phyloP scores from a whole-genome alignment of 53 echinoderm and acorn worm species.

The Luidia sarsii region DNA sequence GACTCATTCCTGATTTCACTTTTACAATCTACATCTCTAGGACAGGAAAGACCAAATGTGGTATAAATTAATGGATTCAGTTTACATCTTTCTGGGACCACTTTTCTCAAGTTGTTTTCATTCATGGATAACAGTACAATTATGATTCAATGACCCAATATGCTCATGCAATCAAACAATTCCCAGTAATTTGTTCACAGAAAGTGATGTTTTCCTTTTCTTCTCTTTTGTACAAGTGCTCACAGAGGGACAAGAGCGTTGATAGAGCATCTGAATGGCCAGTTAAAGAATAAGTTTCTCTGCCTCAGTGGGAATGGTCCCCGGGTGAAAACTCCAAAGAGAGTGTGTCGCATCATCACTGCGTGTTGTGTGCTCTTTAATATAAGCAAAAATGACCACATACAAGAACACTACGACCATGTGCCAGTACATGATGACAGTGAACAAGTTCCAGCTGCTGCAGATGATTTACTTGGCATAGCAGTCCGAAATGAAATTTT shows the following conservation, averaged over 20 bases:
- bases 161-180: too few relatives aligned
- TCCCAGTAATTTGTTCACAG: neutral
- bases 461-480: slow-evolving; percentile 31
- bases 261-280: slow-evolving; percentile 44
- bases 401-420: slow-evolving; percentile 39
- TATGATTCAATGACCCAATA: too few relatives aligned
- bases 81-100: too few relatives aligned
- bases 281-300: slow-evolving; percentile 38
- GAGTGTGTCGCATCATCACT: slow-evolving; percentile 23
- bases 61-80: too few relatives aligned
- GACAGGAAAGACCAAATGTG: too few relatives aligned
- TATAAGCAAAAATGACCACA: slow-evolving; percentile 59
- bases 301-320: slow-evolving; percentile 52
- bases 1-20: too few relatives aligned
- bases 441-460: neutral
- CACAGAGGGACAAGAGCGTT: slow-evolving; percentile 31
- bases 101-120: too few relatives aligned
- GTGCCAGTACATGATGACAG: slow-evolving; percentile 20
- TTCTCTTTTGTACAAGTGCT: neutral
- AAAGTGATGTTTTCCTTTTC: too few relatives aligned
- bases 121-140: too few relatives aligned
- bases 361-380: slow-evolving; percentile 60
- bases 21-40: too few relatives aligned
- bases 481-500: slow-evolving; percentile 36
- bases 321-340: slow-evolving; percentile 27